These are phyloP conservation scores for Triops longicaudatus DNA, from an alignment of 1,140 invertebrate species.

Conservation along the genomic window DNA sequence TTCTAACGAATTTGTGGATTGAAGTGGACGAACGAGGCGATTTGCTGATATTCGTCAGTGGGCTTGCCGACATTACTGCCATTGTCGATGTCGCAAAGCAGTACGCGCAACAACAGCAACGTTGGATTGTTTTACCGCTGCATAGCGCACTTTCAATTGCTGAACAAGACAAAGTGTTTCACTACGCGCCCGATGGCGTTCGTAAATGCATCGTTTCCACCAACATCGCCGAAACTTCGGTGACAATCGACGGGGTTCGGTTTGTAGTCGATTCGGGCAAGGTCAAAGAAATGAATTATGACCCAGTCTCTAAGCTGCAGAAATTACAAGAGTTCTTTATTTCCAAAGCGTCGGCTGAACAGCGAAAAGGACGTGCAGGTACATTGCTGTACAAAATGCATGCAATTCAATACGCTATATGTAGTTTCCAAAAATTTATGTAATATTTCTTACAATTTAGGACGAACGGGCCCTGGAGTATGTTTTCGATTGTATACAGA, in stretches of 20 bases:
- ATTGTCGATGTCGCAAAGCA: conserved; percentile 78
- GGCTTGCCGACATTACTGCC: conserved; percentile 86
- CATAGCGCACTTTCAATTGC: conserved; percentile 86
- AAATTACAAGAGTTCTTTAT: conserved; percentile 91
- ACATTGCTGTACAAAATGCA: background rate
- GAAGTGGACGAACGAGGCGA: conserved; percentile 79
- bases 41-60: conserved; percentile 91
- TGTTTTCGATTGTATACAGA: conserved; percentile 81
- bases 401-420: no score
- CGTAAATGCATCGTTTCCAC: conserved; percentile 97
- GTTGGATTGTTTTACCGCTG: conserved; percentile 91
- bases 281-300: conserved; percentile 96
- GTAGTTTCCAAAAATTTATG: no score
- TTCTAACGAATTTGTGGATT: conserved; percentile 20
- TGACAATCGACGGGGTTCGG: conserved; percentile 96
- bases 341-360: conserved; percentile 92
- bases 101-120: conserved; percentile 68
- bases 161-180: conserved; percentile 97
- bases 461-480: conserved; percentile 55
- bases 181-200: conserved; percentile 87
- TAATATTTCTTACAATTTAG: no score
- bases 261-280: conserved; percentile 97
- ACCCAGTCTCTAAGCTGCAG: conserved; percentile 79
- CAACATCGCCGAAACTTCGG: conserved; percentile 99
- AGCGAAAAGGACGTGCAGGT: conserved; percentile 90